Conservation (phyloP, 2,888 invertebrate genomes). For the Tetrapedia diversipes region DNA sequence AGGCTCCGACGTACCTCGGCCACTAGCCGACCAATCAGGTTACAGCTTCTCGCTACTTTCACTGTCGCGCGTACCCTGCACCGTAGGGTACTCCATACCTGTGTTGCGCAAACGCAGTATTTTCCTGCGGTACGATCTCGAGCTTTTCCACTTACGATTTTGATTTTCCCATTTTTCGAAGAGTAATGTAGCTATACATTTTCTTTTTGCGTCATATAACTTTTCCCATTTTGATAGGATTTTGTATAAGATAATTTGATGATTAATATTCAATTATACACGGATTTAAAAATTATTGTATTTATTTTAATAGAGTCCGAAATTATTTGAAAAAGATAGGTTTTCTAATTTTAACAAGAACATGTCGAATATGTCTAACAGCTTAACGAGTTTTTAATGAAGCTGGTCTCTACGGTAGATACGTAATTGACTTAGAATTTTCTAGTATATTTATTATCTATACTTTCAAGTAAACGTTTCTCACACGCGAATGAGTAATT, state of each 20-base stretch:
- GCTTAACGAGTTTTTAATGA: slow-evolving; percentile 40
- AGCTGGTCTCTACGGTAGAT: neutral
- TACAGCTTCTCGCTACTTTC: slow-evolving; percentile 71
- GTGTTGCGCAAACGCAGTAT: slow-evolving; percentile 47
- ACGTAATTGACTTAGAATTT: slow-evolving; percentile 14
- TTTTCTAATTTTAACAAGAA: neutral
- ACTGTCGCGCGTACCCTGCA: slow-evolving; percentile 72
- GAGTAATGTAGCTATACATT: neutral
- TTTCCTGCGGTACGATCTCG: slow-evolving; percentile 1
- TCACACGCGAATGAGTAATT: neutral
- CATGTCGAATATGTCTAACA: neutral
- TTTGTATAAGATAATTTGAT: neutral
- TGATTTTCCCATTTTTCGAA: neutral
- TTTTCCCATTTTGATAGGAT: too few relatives aligned
- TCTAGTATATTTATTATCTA: neutral
- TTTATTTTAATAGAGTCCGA: too few relatives aligned
- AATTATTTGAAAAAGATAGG: too few relatives aligned
- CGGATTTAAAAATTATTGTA: neutral
- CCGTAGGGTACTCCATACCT: slow-evolving; percentile 65
- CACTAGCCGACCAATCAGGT: slow-evolving; percentile 47
- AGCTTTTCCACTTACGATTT: slow-evolving; percentile 24
- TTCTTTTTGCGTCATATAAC: neutral
- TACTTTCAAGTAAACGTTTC: neutral
- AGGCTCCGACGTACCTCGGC: slow-evolving; percentile 54
- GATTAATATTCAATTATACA: neutral